phyloP scores from a whole-genome alignment of 2,113 vertebrate genomes.

The Puma concolor region DNA sequence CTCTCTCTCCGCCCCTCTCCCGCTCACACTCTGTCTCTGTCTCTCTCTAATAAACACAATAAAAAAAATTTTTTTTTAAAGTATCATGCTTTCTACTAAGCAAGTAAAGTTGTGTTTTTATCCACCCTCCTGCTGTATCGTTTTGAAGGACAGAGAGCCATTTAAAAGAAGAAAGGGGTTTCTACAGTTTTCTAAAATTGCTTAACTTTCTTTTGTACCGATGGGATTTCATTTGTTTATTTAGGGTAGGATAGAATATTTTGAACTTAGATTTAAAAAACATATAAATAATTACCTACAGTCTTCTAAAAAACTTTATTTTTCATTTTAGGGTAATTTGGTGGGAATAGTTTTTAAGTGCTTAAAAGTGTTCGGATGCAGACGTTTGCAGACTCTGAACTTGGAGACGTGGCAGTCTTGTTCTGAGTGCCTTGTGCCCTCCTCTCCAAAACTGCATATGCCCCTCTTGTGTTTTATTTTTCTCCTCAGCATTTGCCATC shows the following conservation, averaged over 20 bases:
- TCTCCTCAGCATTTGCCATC: background rate
- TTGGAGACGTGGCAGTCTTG: fast-evolving
- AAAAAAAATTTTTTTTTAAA: too few species aligned
- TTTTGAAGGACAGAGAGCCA: background rate
- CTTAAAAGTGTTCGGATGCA: background rate
- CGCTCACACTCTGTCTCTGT: too few species aligned
- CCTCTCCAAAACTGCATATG: background rate
- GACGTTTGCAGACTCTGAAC: background rate
- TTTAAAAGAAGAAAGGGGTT: background rate
- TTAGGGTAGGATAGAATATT: background rate
- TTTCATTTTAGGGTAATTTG: background rate
- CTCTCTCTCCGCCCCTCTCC: too few species aligned
- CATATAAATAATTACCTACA: background rate
- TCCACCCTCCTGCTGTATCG: background rate
- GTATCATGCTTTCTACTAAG: background rate
- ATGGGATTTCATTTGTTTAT: background rate
- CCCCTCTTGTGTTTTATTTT: background rate
- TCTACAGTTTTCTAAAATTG: background rate
- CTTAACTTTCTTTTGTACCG: background rate
- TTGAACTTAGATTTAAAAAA: conserved; percentile 23
- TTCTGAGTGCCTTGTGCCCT: fast-evolving
- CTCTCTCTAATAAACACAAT: too few species aligned
- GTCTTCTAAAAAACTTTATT: background rate
- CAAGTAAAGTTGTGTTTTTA: background rate
- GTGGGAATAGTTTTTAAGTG: conserved; percentile 2